These are phyloP conservation scores for Platyscapa corneri DNA, from an alignment of 1,140 invertebrate species.

Conservation along the genomic window DNA sequence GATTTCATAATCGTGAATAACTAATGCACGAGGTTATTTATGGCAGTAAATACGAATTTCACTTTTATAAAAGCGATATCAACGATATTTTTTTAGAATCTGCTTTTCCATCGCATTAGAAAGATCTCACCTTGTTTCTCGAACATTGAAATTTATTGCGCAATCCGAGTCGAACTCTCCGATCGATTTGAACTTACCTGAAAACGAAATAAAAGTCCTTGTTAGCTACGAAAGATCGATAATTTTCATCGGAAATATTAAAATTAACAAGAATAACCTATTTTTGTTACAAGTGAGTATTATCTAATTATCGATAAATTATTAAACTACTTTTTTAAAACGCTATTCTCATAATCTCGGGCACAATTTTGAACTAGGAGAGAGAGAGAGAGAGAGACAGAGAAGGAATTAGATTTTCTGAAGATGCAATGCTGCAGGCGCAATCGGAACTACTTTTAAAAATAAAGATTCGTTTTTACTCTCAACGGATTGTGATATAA, in stretches of 20 bases:
- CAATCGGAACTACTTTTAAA: too few relatives aligned
- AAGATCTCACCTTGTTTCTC: neutral
- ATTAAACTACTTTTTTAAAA: neutral
- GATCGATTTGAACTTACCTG: conserved; percentile 20
- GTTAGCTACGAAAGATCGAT: neutral
- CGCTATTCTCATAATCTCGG: too few relatives aligned
- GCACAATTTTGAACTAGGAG: too few relatives aligned
- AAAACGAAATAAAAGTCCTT: neutral
- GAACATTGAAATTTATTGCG: neutral
- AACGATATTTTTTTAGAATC: too few relatives aligned
- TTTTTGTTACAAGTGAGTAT: neutral
- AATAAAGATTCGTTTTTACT: too few relatives aligned
- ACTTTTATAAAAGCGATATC: too few relatives aligned
- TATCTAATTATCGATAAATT: neutral
- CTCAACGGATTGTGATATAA: neutral
- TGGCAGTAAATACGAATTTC: too few relatives aligned
- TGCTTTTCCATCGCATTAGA: neutral
- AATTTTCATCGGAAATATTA: neutral
- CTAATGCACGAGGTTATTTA: too few relatives aligned
- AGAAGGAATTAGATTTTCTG: neutral
- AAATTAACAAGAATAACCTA: neutral
- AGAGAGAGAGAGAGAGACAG: neutral
- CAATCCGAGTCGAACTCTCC: neutral
- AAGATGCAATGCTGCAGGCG: too few relatives aligned
- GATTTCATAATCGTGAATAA: too few relatives aligned